phyloP scores from a whole-genome alignment of 2,113 vertebrate genomes.

The Equus przewalskii region DNA sequence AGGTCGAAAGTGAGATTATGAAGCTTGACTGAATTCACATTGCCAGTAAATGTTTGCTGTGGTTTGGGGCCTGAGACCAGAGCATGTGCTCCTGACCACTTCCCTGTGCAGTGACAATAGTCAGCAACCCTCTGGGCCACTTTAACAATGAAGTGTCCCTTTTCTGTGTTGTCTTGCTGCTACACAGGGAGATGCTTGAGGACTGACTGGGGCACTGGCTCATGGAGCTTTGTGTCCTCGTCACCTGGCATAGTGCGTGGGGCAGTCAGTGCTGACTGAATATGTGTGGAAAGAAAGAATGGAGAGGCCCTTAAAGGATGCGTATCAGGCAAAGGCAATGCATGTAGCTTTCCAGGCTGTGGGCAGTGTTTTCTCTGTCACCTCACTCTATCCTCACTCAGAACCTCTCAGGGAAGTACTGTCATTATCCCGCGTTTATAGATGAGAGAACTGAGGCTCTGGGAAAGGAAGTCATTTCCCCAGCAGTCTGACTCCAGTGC shows the following conservation, averaged over 20 bases:
- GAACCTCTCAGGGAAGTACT: neutral
- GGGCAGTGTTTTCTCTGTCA: neutral
- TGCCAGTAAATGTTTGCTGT: neutral
- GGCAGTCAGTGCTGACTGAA: neutral
- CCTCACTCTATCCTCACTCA: neutral
- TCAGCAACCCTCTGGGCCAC: neutral
- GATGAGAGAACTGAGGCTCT: neutral
- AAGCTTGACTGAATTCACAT: neutral
- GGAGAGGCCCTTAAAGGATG: neutral
- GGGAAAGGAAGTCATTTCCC: neutral
- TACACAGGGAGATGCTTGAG: neutral
- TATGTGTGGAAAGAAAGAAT: neutral
- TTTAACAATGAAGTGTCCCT: neutral
- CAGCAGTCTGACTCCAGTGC: neutral
- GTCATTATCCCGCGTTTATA: neutral
- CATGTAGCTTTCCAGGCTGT: neutral
- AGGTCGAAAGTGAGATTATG: neutral
- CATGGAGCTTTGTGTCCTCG: neutral
- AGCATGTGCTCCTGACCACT: neutral
- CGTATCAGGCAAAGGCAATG: neutral
- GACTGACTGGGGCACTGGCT: neutral
- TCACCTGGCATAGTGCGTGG: neutral
- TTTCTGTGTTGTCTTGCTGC: neutral
- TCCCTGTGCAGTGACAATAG: neutral
- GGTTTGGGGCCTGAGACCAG: neutral